Evolutionary conservation across 1,140 invertebrate genomes (phyloP).

Genomic region (Pseudomyrmex pallidus): DNA sequence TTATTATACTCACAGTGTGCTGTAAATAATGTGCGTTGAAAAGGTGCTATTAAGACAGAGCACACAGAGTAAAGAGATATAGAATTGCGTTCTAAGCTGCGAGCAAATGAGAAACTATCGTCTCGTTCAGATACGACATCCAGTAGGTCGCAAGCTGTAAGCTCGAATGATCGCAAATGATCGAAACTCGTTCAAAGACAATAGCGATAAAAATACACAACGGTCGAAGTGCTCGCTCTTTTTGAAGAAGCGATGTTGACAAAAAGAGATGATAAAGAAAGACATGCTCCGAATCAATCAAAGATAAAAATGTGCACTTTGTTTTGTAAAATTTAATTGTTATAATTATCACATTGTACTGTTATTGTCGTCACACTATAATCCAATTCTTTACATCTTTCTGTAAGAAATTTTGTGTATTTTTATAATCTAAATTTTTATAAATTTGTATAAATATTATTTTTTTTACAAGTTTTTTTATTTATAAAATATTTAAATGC

Average conservation of each 20-base stretch:
- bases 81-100: constrained; percentile 29
- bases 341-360: background rate
- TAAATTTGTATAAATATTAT: no score
- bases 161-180: constrained; percentile 55
- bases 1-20: constrained; percentile 36
- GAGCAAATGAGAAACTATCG: constrained; percentile 44
- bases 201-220: constrained; percentile 53
- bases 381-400: background rate
- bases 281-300: constrained; percentile 34
- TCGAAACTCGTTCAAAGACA: constrained; percentile 21
- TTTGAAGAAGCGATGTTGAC: constrained; percentile 61
- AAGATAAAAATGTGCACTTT: constrained; percentile 38
- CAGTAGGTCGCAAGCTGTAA: constrained; percentile 48
- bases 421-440: no score
- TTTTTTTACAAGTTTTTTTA: no score
- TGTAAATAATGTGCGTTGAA: constrained; percentile 39
- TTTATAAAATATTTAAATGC: no score
- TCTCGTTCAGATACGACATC: constrained; percentile 33
- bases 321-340: constrained; percentile 7
- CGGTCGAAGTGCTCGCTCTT: constrained; percentile 22
- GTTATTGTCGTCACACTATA: background rate
- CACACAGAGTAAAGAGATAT: constrained; percentile 32
- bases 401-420: background rate
- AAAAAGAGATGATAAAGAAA: constrained; percentile 62
- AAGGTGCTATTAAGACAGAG: constrained; percentile 57